Conservation (phyloP, 2,113 vertebrate species). For the Syngnathus scovelli region DNA sequence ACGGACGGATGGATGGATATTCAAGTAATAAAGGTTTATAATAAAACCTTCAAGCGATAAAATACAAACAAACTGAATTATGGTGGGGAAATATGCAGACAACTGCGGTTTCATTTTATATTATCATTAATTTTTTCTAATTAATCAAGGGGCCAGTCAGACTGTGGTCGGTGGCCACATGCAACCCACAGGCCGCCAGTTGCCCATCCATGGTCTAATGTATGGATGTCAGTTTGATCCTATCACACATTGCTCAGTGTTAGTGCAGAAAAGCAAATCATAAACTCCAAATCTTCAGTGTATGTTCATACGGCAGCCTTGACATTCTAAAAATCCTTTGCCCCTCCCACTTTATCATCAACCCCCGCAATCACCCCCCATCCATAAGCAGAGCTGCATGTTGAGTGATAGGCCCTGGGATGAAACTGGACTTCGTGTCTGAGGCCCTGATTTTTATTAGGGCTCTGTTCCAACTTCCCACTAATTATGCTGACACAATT, state of each 20-base stretch:
- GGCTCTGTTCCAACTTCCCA: constrained; percentile 87
- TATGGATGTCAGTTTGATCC: not conserved
- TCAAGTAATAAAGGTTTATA: too few relatives aligned
- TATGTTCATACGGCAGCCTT: not conserved
- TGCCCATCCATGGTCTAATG: too few relatives aligned
- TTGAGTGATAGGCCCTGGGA: constrained; percentile 61
- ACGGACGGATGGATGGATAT: too few relatives aligned
- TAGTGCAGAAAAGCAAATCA: not conserved
- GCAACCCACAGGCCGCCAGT: too few relatives aligned
- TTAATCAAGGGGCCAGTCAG: too few relatives aligned
- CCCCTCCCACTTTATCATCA: constrained; percentile 1
- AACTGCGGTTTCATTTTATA: too few relatives aligned
- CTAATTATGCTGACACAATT: constrained; percentile 90
- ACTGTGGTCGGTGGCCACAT: too few relatives aligned
- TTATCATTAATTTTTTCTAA: too few relatives aligned
- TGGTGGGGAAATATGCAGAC: too few relatives aligned
- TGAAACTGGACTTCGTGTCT: constrained; percentile 70
- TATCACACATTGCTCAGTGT: not conserved
- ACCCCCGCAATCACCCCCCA: constrained; percentile 22
- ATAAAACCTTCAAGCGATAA: too few relatives aligned
- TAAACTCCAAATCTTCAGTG: not conserved
- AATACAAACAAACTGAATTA: too few relatives aligned
- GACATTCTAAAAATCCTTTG: constrained; percentile 19
- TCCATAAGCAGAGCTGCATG: constrained; percentile 51
- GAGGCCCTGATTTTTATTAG: constrained; percentile 80